phyloP scores from a whole-genome alignment of 2,888 invertebrate species.

The Catotricha subobsoleta region DNA sequence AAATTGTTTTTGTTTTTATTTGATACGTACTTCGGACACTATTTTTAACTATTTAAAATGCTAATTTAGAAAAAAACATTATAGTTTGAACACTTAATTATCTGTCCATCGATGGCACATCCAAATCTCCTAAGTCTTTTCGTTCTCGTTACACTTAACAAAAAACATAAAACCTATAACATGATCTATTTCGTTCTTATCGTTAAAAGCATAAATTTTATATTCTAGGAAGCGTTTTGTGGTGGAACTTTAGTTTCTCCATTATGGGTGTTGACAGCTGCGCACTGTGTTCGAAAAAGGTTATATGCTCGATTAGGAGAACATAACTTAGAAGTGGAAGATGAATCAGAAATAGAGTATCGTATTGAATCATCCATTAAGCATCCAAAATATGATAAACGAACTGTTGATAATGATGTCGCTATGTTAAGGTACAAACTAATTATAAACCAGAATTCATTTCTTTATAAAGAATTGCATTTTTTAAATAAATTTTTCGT shows the following conservation, averaged over 20 bases:
- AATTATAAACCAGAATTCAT: too few relatives aligned
- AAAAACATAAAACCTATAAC: too few relatives aligned
- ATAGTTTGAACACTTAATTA: too few relatives aligned
- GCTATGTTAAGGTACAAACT: constrained; percentile 50
- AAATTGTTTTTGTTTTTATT: too few relatives aligned
- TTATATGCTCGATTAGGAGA: constrained; percentile 72
- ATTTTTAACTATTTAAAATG: too few relatives aligned
- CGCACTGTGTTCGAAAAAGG: constrained; percentile 64
- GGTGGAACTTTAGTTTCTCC: constrained; percentile 70
- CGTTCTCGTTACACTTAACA: too few relatives aligned
- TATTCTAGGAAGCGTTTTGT: constrained; percentile 62
- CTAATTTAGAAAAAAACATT: too few relatives aligned
- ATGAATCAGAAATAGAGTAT: constrained; percentile 62
- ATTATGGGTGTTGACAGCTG: constrained; percentile 73
- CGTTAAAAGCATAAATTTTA: too few relatives aligned
- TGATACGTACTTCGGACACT: too few relatives aligned
- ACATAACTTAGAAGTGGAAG: constrained; percentile 56
- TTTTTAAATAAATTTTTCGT: neutral
- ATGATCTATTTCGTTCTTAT: too few relatives aligned
- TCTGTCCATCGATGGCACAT: too few relatives aligned
- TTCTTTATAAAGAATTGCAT: neutral
- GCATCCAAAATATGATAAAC: constrained; percentile 72
- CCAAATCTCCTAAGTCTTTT: too few relatives aligned
- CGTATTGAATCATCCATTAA: constrained; percentile 53
- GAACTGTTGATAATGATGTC: constrained; percentile 84